Evolutionary conservation across 2,797 vertebrate species (phyloP).

Genomic region (Bradypus variegatus): DNA sequence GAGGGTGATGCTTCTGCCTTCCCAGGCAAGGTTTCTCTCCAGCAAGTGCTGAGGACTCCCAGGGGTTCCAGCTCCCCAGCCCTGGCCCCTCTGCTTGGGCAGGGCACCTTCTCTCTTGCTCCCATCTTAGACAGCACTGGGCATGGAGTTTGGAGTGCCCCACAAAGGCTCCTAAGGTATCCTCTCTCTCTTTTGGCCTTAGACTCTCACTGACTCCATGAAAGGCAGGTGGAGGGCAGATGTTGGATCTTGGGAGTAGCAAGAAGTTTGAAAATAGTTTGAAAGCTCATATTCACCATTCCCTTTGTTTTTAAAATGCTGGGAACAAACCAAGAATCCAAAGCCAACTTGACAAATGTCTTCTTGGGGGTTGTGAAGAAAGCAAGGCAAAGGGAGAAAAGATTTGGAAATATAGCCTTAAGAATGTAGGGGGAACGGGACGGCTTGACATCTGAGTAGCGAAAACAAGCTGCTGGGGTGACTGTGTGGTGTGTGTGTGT

Average conservation of each 20-base stretch:
- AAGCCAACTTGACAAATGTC: neutral
- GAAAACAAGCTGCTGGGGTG: rapidly evolving
- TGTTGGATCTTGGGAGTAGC: neutral
- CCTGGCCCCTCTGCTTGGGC: neutral
- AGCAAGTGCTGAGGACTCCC: rapidly evolving
- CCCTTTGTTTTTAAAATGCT: neutral
- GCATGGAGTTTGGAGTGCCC: neutral
- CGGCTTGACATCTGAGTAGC: neutral
- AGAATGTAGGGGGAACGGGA: neutral
- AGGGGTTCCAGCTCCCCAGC: neutral
- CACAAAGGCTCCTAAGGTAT: rapidly evolving
- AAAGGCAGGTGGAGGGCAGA: neutral
- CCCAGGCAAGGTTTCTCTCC: neutral
- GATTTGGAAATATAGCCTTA: neutral
- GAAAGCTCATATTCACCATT: neutral
- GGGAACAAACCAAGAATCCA: neutral
- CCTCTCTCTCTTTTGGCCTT: neutral
- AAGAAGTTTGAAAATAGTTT: neutral
- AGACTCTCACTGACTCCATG: neutral
- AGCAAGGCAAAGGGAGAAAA: neutral
- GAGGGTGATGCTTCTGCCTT: too few relatives aligned
- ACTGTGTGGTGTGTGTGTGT: neutral
- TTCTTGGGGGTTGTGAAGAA: neutral
- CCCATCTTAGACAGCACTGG: neutral
- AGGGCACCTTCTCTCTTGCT: neutral